phyloP scores from a whole-genome alignment of 1,140 invertebrate species.

The Neelides sp. region DNA sequence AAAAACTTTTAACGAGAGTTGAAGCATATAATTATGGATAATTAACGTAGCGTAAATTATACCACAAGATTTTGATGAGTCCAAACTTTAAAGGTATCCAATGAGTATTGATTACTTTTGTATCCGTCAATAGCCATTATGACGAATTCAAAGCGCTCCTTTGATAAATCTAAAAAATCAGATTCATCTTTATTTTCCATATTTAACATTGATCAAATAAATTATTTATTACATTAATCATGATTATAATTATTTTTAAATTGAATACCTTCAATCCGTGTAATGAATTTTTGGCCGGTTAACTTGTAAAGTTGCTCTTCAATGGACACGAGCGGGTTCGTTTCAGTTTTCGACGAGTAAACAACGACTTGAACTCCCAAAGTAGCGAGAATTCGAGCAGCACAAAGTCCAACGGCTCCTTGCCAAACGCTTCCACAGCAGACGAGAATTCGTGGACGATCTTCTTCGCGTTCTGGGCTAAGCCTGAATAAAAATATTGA shows the following conservation, averaged over 20 bases:
- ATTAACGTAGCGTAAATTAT: too few relatives aligned
- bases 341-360: slow-evolving; percentile 9
- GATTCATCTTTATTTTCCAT: not conserved
- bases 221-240: not conserved
- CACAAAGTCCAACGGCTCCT: slow-evolving; percentile 17
- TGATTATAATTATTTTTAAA: slow-evolving; percentile 2
- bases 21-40: too few relatives aligned
- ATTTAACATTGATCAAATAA: not conserved
- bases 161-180: slow-evolving; percentile 12
- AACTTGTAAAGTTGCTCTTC: slow-evolving; percentile 19
- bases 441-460: slow-evolving; percentile 20
- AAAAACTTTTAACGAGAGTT: too few relatives aligned
- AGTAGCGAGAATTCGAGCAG: slow-evolving; percentile 19
- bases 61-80: slow-evolving; percentile 5
- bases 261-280: slow-evolving; percentile 9
- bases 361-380: slow-evolving; percentile 17
- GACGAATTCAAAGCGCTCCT: slow-evolving; percentile 16
- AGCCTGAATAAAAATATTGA: slow-evolving; percentile 13
- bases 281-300: slow-evolving; percentile 8
- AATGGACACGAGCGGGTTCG: not conserved
- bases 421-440: slow-evolving; percentile 21
- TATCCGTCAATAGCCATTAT: slow-evolving; percentile 17
- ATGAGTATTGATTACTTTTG: not conserved
- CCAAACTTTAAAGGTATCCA: not conserved
- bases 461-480: slow-evolving; percentile 22